phyloP scores from a whole-genome alignment of 2,113 vertebrate species.

The Amblyopsis rosae region DNA sequence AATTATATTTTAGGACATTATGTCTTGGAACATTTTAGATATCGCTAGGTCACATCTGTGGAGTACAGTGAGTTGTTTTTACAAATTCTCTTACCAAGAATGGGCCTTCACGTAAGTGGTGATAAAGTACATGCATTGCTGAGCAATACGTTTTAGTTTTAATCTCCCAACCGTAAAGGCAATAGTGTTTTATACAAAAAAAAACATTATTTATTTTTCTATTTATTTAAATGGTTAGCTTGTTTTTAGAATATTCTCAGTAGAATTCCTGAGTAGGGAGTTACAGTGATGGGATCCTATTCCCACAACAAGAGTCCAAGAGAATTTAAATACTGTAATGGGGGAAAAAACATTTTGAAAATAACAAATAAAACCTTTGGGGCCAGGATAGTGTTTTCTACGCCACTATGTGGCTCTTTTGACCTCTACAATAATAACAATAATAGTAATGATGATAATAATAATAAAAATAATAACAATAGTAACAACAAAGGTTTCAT shows the following conservation, averaged over 20 bases:
- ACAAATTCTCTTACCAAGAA: neutral
- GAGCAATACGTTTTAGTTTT: constrained; percentile 22
- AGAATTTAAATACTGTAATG: neutral
- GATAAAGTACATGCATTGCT: constrained; percentile 43
- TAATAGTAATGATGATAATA: neutral
- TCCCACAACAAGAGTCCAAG: constrained; percentile 20
- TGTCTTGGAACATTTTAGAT: constrained; percentile 13
- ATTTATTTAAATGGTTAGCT: constrained; percentile 21
- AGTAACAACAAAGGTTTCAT: constrained; percentile 6
- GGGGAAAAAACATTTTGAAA: constrained; percentile 26
- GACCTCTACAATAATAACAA: constrained; percentile 42
- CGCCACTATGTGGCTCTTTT: constrained; percentile 39
- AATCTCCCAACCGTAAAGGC: constrained; percentile 29
- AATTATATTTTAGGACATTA: neutral
- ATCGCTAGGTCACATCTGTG: neutral
- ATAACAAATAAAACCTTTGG: constrained; percentile 47
- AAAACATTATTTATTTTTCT: constrained; percentile 35
- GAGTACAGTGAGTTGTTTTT: neutral
- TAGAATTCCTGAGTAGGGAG: constrained; percentile 66
- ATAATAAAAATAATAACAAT: too few relatives aligned
- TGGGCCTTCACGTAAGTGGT: constrained; percentile 48
- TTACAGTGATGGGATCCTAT: constrained; percentile 57
- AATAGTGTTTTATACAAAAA: constrained; percentile 65
- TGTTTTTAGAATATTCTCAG: constrained; percentile 58
- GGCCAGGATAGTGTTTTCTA: constrained; percentile 20